Percentiles rank a stretch among this genome's conserved stretches.
These are phyloP conservation scores for Pelecanoides urinatrix DNA, from an alignment of 2,113 vertebrate genomes.

Conservation along the genomic window DNA sequence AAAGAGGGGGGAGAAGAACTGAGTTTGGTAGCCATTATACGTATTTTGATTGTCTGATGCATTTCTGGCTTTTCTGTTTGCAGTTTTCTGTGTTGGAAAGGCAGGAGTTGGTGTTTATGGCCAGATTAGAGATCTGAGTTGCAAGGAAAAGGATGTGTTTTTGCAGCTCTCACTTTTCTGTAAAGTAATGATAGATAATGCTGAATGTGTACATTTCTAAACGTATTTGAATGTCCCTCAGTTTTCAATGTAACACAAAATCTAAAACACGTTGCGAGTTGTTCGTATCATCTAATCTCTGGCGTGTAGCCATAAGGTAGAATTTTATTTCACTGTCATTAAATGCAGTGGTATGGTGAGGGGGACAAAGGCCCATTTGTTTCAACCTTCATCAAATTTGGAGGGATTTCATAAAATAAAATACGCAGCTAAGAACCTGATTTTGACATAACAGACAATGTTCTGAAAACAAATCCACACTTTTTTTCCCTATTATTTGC, in stretches of 20 bases:
- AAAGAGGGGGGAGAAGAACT: slow-evolving; percentile 58
- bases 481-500: neutral
- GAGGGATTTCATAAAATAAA: neutral
- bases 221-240: neutral
- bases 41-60: slow-evolving; percentile 49
- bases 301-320: neutral
- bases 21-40: slow-evolving; percentile 75
- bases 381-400: neutral
- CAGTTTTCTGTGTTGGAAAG: slow-evolving; percentile 11
- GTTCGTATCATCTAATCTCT: neutral
- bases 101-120: slow-evolving; percentile 15
- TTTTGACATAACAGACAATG: neutral
- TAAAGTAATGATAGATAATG: neutral
- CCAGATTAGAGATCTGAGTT: neutral
- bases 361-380: slow-evolving; percentile 5
- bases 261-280: neutral
- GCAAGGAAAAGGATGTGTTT: neutral
- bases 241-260: neutral
- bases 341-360: neutral
- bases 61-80: slow-evolving; percentile 26
- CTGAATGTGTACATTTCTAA: neutral
- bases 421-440: neutral
- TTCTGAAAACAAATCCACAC: neutral
- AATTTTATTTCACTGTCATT: neutral
- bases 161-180: neutral